Evolutionary conservation across 2,797 vertebrate species (phyloP).

Genomic region (Nyctalus aviator): DNA sequence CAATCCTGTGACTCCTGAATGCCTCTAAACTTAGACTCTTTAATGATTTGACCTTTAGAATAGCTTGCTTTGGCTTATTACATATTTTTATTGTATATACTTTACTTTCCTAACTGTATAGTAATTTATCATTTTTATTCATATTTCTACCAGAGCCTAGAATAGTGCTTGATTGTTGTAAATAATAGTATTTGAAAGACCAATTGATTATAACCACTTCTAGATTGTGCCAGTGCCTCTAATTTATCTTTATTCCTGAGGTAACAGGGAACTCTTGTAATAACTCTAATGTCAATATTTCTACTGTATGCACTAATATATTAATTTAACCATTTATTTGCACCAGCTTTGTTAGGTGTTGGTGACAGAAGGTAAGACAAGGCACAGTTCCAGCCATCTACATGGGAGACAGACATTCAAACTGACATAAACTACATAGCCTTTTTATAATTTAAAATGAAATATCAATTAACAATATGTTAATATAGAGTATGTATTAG

Average conservation of each 20-base stretch:
- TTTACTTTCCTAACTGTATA: not conserved
- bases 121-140: not conserved
- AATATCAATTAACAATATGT: not conserved
- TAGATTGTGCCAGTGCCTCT: not conserved
- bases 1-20: not conserved
- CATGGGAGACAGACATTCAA: not conserved
- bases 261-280: constrained; percentile 13
- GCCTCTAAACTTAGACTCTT: not conserved
- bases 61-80: not conserved
- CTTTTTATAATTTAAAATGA: constrained; percentile 6
- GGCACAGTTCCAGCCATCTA: not conserved
- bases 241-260: constrained; percentile 40
- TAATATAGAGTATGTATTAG: not conserved
- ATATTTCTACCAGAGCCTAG: not conserved
- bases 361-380: not conserved
- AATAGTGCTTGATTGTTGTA: not conserved
- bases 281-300: not conserved
- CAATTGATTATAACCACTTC: not conserved
- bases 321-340: constrained; percentile 21
- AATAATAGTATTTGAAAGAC: constrained; percentile 18
- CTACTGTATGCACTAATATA: not conserved
- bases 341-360: not conserved
- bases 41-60: not conserved
- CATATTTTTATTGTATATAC: not conserved
- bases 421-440: not conserved